Percentiles rank a stretch among this genome's conserved stretches.
Evolutionary conservation across 2,888 invertebrate genomes (phyloP).

Genomic region (Volucella bombylans): DNA sequence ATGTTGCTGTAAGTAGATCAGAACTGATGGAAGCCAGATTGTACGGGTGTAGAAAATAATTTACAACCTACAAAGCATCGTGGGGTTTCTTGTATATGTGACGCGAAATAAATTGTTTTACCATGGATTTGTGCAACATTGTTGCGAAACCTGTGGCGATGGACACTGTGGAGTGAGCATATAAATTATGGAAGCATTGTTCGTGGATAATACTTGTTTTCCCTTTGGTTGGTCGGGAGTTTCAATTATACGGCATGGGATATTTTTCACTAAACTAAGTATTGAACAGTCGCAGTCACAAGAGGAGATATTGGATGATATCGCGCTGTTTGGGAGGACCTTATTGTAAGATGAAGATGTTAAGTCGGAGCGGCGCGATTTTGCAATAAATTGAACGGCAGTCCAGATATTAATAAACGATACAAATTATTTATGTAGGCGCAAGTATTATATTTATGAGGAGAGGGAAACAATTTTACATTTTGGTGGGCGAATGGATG

Average conservation of each 20-base stretch:
- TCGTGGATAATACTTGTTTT: slow-evolving; percentile 3
- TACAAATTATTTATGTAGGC: no score
- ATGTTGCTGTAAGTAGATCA: neutral
- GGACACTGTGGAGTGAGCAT: slow-evolving; percentile 26
- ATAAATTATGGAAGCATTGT: slow-evolving; percentile 59
- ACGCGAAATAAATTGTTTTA: slow-evolving; percentile 53
- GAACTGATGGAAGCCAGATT: slow-evolving; percentile 23
- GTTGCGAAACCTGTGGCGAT: slow-evolving; percentile 62
- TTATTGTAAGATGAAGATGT: slow-evolving; percentile 39
- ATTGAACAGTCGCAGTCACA: neutral
- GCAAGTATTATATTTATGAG: no score
- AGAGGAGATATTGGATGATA: slow-evolving; percentile 23
- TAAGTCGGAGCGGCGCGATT: slow-evolving; percentile 9
- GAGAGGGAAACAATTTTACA: no score
- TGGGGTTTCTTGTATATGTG: slow-evolving; percentile 51
- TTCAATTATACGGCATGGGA: slow-evolving; percentile 49
- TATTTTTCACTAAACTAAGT: slow-evolving; percentile 46
- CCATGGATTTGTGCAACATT: slow-evolving; percentile 53
- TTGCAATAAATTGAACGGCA: neutral
- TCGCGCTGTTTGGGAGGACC: slow-evolving; percentile 21
- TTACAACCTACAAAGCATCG: slow-evolving; percentile 23
- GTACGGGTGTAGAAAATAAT: neutral
- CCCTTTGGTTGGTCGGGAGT: slow-evolving; percentile 3
- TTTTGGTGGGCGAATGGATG: no score
- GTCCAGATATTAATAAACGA: neutral